Evolutionary conservation across 53 echinoderm and acorn worm genomes (phyloP).

Genomic region (Crossaster papposus): DNA sequence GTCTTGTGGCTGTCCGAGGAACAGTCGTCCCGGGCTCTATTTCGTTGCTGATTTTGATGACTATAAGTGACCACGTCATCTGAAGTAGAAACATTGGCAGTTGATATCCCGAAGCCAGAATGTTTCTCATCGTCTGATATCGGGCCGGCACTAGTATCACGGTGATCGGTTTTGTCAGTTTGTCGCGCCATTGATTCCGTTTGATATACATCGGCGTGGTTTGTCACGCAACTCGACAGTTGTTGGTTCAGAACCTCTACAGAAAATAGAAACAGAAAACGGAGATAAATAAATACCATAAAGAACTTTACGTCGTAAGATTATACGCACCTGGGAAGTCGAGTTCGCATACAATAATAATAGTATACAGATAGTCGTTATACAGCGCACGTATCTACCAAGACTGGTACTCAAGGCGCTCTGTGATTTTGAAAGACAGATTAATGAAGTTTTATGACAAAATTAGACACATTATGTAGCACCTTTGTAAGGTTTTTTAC

Average conservation of each 20-base stretch:
- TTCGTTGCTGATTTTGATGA: background rate
- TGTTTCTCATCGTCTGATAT: background rate
- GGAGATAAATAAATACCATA: background rate
- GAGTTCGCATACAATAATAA: too few species aligned
- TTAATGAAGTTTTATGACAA: too few species aligned
- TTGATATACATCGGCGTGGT: constrained; percentile 25
- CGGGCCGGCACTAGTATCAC: background rate
- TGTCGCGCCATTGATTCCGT: background rate
- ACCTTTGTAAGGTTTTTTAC: too few species aligned
- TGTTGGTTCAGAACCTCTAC: constrained; percentile 36
- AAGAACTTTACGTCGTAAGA: too few species aligned
- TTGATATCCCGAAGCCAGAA: background rate
- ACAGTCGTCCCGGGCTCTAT: background rate
- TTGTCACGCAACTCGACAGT: constrained; percentile 7
- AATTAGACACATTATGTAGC: too few species aligned
- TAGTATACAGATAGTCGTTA: too few species aligned
- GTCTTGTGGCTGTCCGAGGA: background rate
- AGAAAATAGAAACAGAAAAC: background rate
- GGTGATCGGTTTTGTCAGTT: background rate
- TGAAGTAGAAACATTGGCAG: background rate
- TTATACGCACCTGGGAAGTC: too few species aligned
- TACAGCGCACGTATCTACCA: too few species aligned
- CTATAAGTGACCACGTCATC: background rate
- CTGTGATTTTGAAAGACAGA: too few species aligned
- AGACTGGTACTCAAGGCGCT: too few species aligned